Evolutionary conservation across 2,113 vertebrate genomes (phyloP).

Genomic region (Lasiurus cinereus): DNA sequence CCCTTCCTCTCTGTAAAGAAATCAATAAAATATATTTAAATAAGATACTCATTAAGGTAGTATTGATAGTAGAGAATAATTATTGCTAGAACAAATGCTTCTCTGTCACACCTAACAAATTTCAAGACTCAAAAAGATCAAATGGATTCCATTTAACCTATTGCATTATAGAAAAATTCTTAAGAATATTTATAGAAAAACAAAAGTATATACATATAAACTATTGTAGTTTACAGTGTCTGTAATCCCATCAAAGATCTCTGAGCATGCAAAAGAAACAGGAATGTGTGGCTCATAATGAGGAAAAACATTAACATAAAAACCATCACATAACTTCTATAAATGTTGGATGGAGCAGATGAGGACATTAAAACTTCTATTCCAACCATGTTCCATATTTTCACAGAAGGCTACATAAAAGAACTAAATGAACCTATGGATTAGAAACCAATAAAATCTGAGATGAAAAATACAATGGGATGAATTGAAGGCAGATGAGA

Average conservation of each 20-base stretch:
- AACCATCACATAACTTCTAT: neutral
- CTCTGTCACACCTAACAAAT: neutral
- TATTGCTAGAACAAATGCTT: neutral
- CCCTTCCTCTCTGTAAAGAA: too few relatives aligned
- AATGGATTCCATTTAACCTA: neutral
- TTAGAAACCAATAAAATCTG: neutral
- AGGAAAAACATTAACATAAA: neutral
- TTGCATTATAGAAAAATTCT: neutral
- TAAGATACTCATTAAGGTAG: neutral
- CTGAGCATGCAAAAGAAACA: neutral
- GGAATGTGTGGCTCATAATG: neutral
- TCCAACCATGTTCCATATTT: neutral
- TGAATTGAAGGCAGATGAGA: neutral
- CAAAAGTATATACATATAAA: neutral
- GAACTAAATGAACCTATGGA: neutral
- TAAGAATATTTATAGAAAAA: constrained; percentile 7
- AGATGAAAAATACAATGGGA: neutral
- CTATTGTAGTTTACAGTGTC: neutral
- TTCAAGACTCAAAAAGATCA: neutral
- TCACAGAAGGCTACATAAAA: neutral
- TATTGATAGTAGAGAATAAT: neutral
- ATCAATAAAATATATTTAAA: neutral
- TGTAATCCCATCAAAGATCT: neutral
- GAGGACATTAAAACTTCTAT: neutral
- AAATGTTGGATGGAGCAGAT: neutral